Evolutionary conservation across 2,888 invertebrate genomes (phyloP).

Genomic region (Mechanitis mazaeus): DNA sequence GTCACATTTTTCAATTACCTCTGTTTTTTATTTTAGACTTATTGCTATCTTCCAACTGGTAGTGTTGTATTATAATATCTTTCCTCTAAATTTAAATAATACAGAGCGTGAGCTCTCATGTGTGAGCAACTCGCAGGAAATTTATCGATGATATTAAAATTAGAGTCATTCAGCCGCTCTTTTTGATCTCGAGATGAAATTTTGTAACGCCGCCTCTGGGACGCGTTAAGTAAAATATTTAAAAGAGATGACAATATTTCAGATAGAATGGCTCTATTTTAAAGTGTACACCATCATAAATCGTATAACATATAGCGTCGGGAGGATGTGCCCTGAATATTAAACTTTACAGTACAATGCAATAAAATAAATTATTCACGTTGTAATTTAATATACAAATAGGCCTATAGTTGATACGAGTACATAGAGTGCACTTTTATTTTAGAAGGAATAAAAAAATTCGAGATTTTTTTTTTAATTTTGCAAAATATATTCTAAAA

Average conservation of each 20-base stretch:
- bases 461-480: too few relatives aligned
- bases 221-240: conserved; percentile 72
- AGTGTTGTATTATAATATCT: too few relatives aligned
- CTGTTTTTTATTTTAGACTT: too few relatives aligned
- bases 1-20: too few relatives aligned
- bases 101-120: neutral
- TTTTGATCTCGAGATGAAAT: conserved; percentile 39
- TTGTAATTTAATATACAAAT: conserved; percentile 15
- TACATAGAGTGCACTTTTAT: neutral
- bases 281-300: conserved; percentile 68
- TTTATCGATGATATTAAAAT: conserved; percentile 40
- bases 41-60: too few relatives aligned
- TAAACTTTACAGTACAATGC: conserved; percentile 42
- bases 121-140: conserved; percentile 5
- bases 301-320: conserved; percentile 64
- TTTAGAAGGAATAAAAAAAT: neutral
- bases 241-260: conserved; percentile 74
- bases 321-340: conserved; percentile 61
- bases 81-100: neutral
- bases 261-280: conserved; percentile 73
- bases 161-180: conserved; percentile 50
- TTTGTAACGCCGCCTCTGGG: conserved; percentile 62
- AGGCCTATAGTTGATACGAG: conserved; percentile 6
- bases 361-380: conserved; percentile 41
- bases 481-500: too few relatives aligned